Evolutionary conservation across 1,140 invertebrate species (phyloP).

Genomic region (Meloidogyne floridensis): DNA sequence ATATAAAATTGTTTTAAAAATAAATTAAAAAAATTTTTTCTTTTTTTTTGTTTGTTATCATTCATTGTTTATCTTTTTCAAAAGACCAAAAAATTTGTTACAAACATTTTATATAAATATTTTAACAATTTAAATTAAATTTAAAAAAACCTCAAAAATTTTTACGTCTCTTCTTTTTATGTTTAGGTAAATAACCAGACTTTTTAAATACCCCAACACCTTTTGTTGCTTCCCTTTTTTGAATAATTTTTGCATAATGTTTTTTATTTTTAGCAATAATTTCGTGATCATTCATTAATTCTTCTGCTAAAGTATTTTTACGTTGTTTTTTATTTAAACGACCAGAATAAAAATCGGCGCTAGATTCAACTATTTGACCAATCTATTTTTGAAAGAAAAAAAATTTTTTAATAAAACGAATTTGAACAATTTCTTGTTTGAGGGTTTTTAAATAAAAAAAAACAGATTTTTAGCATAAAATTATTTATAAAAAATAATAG

Average conservation of each 20-base stretch:
- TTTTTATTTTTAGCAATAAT: constrained; percentile 69
- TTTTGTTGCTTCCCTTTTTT: constrained; percentile 29
- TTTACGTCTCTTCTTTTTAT: neutral
- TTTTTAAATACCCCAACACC: constrained; percentile 8
- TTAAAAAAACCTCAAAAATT: neutral
- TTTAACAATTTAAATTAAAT: neutral
- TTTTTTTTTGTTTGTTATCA: too few species aligned
- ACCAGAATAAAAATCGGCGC: constrained; percentile 72
- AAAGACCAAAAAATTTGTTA: too few species aligned
- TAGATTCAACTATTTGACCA: constrained; percentile 70
- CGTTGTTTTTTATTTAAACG: constrained; percentile 82
- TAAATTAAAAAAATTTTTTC: too few species aligned
- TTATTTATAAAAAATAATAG: too few species aligned
- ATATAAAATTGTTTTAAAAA: too few species aligned
- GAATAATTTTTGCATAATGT: constrained; percentile 33
- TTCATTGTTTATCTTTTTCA: too few species aligned
- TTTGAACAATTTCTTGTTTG: too few species aligned
- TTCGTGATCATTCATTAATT: constrained; percentile 83
- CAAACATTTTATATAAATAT: too few species aligned
- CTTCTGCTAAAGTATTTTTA: constrained; percentile 86
- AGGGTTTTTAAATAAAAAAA: too few species aligned
- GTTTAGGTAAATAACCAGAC: neutral
- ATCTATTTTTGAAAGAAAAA: constrained; percentile 61
- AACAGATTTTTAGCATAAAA: too few species aligned
- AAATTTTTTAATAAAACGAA: constrained; percentile 2